Evolutionary conservation across 1,140 invertebrate genomes (phyloP).

Genomic region (Drosophila littoralis): DNA sequence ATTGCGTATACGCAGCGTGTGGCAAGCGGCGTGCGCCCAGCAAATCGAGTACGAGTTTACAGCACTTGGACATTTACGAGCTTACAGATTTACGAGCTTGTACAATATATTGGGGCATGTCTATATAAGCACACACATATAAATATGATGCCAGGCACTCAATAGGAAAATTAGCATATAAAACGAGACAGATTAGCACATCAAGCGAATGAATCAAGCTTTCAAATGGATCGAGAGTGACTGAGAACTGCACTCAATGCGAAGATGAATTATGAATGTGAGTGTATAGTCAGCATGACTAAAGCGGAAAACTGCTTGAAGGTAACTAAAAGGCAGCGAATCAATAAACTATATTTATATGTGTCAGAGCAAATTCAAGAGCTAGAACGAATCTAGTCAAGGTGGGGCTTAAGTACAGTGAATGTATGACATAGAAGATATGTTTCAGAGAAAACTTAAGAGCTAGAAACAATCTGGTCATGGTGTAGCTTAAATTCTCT

Average conservation of each 20-base stretch:
- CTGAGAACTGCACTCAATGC: neutral
- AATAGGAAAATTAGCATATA: conserved; percentile 69
- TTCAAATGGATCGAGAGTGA: conserved; percentile 9
- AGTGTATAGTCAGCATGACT: neutral
- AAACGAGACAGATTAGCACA: conserved; percentile 61
- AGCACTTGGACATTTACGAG: conserved; percentile 57
- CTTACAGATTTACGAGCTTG: conserved; percentile 31
- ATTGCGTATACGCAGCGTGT: conserved; percentile 68
- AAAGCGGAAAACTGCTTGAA: too few species aligned
- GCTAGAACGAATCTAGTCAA: too few species aligned
- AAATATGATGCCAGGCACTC: conserved; percentile 23
- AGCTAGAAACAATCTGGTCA: too few species aligned
- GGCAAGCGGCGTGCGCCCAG: conserved; percentile 4
- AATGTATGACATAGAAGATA: too few species aligned
- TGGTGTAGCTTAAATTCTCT: too few species aligned
- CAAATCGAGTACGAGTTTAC: conserved; percentile 25
- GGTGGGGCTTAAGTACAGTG: too few species aligned
- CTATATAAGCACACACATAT: conserved; percentile 17
- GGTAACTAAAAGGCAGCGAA: neutral
- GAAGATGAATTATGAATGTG: conserved; percentile 5
- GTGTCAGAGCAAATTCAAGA: too few species aligned
- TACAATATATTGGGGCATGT: conserved; percentile 25
- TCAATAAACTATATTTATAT: neutral
- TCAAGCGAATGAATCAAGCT: conserved; percentile 4
- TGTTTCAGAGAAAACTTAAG: too few species aligned